A percentile compares a stretch with the other conserved stretches of the same genome.
Conservation (phyloP, 2,888 invertebrate genomes). For the Callimorpha dominula region DNA sequence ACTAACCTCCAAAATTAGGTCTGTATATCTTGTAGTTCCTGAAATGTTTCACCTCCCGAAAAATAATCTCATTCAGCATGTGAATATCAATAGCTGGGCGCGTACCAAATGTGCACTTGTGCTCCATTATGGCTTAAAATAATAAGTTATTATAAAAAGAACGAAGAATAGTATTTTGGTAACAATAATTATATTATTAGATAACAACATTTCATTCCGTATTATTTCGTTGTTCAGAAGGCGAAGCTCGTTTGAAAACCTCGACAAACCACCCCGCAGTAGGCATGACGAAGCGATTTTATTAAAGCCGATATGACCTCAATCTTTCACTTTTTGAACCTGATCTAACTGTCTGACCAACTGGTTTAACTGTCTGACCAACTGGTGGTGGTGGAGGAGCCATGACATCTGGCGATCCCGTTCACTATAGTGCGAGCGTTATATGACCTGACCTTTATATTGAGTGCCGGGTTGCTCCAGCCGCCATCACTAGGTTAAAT, state of each 20-base stretch:
- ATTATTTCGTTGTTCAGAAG: too few species aligned
- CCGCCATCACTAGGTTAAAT: background rate
- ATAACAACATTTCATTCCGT: too few species aligned
- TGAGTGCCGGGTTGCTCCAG: too few species aligned
- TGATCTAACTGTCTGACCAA: background rate
- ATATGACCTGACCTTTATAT: too few species aligned
- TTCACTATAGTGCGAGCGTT: background rate
- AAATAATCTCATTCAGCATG: slow-evolving; percentile 80
- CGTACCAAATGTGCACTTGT: slow-evolving; percentile 76
- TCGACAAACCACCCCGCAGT: too few species aligned
- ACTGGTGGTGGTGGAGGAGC: background rate
- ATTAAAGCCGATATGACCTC: too few species aligned
- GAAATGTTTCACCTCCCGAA: slow-evolving; percentile 78
- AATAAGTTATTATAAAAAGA: background rate
- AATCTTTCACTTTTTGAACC: background rate
- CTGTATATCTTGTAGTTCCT: slow-evolving; percentile 80
- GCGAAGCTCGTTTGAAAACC: too few species aligned
- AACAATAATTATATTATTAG: too few species aligned
- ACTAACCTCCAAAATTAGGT: slow-evolving; percentile 81
- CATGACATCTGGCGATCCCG: background rate
- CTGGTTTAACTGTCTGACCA: background rate
- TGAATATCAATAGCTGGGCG: slow-evolving; percentile 77
- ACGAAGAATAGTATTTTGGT: background rate
- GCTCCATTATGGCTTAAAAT: slow-evolving; percentile 43
- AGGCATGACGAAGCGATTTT: too few species aligned